Conservation (phyloP, 2,888 invertebrate genomes). For the Shargacucullia verbasci region DNA sequence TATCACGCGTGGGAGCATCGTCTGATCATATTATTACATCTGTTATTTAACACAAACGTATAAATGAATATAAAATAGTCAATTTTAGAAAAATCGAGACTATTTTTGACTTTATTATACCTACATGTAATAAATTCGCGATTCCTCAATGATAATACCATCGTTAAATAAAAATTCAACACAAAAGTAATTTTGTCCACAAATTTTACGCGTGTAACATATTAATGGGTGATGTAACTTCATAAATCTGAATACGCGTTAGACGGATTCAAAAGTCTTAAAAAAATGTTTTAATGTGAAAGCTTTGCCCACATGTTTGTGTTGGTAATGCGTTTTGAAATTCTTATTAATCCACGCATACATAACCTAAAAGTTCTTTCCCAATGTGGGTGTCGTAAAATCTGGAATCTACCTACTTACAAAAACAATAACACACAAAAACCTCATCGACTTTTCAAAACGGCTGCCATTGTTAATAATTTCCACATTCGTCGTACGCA, state of each 20-base stretch:
- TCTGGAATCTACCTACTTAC: not conserved
- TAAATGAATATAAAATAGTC: not conserved
- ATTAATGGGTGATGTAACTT: constrained; percentile 5
- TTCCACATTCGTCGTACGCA: constrained; percentile 35
- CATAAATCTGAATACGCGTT: constrained; percentile 6
- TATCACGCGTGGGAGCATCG: not conserved
- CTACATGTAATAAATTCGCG: not conserved
- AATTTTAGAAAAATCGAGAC: not conserved
- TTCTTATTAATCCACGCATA: no score
- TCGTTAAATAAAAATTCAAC: constrained; percentile 1
- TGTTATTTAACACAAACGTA: constrained; percentile 2
- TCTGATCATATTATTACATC: not conserved
- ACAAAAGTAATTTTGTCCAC: not conserved
- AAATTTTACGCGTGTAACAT: constrained; percentile 13
- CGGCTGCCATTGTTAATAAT: not conserved
- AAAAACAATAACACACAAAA: constrained; percentile 23
- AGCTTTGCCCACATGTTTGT: no score
- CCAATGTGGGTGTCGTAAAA: no score
- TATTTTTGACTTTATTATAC: not conserved
- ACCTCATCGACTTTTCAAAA: constrained; percentile 27
- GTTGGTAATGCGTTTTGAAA: no score
- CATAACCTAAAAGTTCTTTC: no score
- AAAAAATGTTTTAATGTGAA: constrained; percentile 3
- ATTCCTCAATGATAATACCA: not conserved
- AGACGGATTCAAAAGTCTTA: constrained; percentile 19